Evolutionary conservation across 2,797 vertebrate genomes (phyloP), one percentile per base, ranked within the genome.

Genomic region (Psittacula derbiana): DNA sequence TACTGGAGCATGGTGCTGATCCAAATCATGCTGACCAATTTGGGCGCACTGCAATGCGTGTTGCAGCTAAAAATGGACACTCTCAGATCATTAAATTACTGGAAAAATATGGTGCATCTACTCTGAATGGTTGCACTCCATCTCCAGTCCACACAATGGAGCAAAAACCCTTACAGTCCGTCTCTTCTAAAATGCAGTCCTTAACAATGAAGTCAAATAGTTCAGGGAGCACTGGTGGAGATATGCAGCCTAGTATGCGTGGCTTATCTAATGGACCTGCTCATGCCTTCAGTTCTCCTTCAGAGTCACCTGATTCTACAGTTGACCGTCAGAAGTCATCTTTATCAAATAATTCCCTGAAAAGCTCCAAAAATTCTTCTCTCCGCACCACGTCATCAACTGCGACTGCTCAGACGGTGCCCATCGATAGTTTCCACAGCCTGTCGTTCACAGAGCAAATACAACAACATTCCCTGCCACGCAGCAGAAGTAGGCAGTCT

Each of bases 21-120:
- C 99, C 99, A 15, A 99, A 99, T 96, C 99, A 99, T 1, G 99
- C 99, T 0, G 99, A 99, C 96, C 99, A 99, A 62, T 99, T 99
- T 69, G 99, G 99, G 40, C 99, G 99, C 90, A 99, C 99, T 3
- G 99, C 99, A 49, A 99, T 99, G 98, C 98, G 99, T 17, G 99
- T 99, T 31, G 99, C 99, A n/a, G 99, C 99, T 67, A 99, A 99
- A 97, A 99, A 99, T 4, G 99, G 99, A 55, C 99, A 99, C 94
- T 97, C 98, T 4, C 98, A 98, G 91, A 99, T 99, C 90, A 98
- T 99, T 83, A 99, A 99, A 96, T 98, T 99, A 86, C 96, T 99
- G 93, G 99, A 99, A 96, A 99, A 99, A 94, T 99, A 99, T 0
- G 99, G 99, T 33, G 99, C 99, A 6, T 98, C 99, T 30, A 98